phyloP scores from a whole-genome alignment of 92 coral and sea anemone species.

The Muricea muricata region DNA sequence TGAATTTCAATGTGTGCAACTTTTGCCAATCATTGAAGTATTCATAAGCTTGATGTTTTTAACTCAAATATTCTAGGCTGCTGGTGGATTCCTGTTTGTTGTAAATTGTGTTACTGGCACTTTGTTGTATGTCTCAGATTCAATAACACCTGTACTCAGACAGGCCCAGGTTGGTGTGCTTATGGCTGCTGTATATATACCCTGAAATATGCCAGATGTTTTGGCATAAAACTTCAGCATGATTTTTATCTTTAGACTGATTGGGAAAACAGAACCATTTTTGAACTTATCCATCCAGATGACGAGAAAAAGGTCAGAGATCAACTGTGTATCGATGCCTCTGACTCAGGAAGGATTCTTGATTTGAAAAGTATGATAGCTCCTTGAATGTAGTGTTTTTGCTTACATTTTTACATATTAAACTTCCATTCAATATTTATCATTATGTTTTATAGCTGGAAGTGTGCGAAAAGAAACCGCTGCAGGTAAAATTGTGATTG shows the following conservation, averaged over 20 bases:
- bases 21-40: too few species aligned
- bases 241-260: slow-evolving; percentile 66
- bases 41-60: neutral
- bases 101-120: slow-evolving; percentile 89
- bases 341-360: slow-evolving; percentile 95
- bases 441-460: slow-evolving; percentile 76
- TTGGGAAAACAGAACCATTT: slow-evolving; percentile 88
- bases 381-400: too few species aligned
- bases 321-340: slow-evolving; percentile 87
- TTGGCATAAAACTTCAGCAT: too few species aligned
- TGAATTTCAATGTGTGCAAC: too few species aligned
- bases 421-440: neutral
- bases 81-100: slow-evolving; percentile 96
- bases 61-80: slow-evolving; percentile 71
- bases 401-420: too few species aligned
- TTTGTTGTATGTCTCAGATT: slow-evolving; percentile 95
- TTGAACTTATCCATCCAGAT: slow-evolving; percentile 88
- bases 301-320: slow-evolving; percentile 92
- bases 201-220: too few species aligned
- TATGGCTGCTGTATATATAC: too few species aligned
- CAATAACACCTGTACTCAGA: slow-evolving; percentile 93
- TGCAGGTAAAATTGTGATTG: too few species aligned
- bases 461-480: slow-evolving; percentile 89
- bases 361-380: slow-evolving; percentile 94
- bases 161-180: slow-evolving; percentile 80